A percentile compares a stretch with the other conserved stretches of the same genome.
These are phyloP conservation scores for Sphinx pinastri DNA, from an alignment of 2,888 invertebrate genomes.

Conservation along the genomic window DNA sequence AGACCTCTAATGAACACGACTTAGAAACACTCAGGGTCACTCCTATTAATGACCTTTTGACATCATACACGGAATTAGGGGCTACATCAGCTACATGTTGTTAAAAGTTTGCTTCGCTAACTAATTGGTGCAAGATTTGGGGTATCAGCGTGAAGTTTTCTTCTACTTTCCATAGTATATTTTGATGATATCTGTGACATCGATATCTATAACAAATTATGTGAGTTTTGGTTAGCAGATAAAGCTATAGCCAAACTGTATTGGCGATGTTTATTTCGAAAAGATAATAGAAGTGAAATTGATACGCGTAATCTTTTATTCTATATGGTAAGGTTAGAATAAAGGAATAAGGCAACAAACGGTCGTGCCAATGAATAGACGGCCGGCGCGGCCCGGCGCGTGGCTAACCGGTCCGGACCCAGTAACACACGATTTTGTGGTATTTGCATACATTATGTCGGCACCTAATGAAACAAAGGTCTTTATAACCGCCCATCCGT, in stretches of 20 bases:
- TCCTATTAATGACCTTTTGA: conserved; percentile 20
- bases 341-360: background rate
- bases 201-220: too few relatives aligned
- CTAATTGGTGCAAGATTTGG: too few relatives aligned
- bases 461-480: conserved; percentile 28
- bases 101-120: background rate
- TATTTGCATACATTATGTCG: conserved; percentile 8
- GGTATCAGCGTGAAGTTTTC: too few relatives aligned
- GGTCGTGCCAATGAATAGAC: background rate
- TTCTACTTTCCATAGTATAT: too few relatives aligned
- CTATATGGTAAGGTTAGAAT: background rate
- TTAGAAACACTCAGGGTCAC: conserved; percentile 19
- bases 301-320: background rate
- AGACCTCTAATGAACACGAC: conserved; percentile 33
- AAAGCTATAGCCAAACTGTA: too few relatives aligned
- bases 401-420: background rate
- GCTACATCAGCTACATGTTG: background rate
- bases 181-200: too few relatives aligned
- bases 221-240: too few relatives aligned
- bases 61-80: background rate
- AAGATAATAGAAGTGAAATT: background rate
- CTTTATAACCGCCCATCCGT: conserved; percentile 9
- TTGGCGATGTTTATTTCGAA: too few relatives aligned
- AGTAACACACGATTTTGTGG: background rate
- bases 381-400: background rate